Evolutionary conservation across 2,797 vertebrate species (phyloP), one percentile per base, ranked within the genome.

Genomic region (Epinephelus awoara): DNA sequence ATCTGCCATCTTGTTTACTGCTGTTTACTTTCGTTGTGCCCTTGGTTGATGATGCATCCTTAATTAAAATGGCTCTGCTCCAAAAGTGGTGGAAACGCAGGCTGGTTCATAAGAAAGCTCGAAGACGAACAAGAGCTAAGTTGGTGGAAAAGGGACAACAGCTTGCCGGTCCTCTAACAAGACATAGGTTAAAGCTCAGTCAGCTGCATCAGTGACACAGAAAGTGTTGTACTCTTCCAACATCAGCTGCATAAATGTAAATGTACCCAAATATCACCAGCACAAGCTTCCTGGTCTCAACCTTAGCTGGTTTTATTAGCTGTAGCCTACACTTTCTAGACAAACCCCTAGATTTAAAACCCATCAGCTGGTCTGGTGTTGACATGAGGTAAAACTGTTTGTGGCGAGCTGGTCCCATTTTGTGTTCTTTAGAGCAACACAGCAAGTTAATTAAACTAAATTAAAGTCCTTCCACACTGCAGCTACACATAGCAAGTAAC

Each of bases 401-500:
- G 19, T 40, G 58, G 46, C 0, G 2, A 58, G 46, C 9, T 14
- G 21, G 10, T 57, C n/a, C 2, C 14, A 4, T 27, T 54, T 19
- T 42, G 6, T 44, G 25, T 6, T 50, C 34, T 51, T 66, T 19
- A 55, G 51, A 67, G 47, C 12, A 49, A 49, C 25, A 73, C 25
- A 34, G 34, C 9, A 44, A 66, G 52, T 57, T 50, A 73, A 62
- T 50, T 14, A 47, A 68, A 77, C 7, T 34, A 34, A 29, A 29
- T 29, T 6, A 51, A 69, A 25, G n/a, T 14, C 40, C 40, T 42
- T 42, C 40, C 40, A 42, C 40, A 42, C 40, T 9, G 9, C 40
- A 10, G 11, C 34, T 34, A 34, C 34, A 42, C 9, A 42, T 3
- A 42, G 14, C 52, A 55, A 51, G 56, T 18, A 55, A 61, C 59